Evolutionary conservation across 2,113 vertebrate species (phyloP).

Genomic region (Cardinalis cardinalis): DNA sequence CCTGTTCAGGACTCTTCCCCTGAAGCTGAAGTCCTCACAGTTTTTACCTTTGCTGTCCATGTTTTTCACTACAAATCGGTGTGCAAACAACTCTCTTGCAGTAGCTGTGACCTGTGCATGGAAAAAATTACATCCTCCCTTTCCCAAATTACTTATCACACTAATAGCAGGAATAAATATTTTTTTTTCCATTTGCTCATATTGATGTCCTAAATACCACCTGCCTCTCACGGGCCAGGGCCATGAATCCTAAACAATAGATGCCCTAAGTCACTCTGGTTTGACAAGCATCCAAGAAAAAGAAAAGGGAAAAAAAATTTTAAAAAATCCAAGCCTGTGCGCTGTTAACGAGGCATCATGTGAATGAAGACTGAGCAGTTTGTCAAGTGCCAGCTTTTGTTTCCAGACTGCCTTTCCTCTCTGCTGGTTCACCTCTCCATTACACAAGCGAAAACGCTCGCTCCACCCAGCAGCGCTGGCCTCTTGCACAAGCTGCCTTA

Average conservation of each 20-base stretch:
- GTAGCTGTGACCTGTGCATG: neutral
- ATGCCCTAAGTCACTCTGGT: neutral
- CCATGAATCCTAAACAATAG: neutral
- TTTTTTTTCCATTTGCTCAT: neutral
- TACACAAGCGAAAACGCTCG: neutral
- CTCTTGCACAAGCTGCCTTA: constrained; percentile 46
- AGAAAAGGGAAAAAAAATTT: neutral
- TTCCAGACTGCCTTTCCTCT: constrained; percentile 14
- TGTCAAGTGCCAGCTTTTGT: neutral
- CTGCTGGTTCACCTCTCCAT: neutral
- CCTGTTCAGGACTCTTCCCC: neutral
- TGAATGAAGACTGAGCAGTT: constrained; percentile 35
- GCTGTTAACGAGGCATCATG: neutral
- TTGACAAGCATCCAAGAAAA: neutral
- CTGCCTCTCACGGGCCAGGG: neutral
- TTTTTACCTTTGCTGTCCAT: neutral
- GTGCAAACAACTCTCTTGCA: neutral
- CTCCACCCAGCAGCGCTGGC: constrained; percentile 4
- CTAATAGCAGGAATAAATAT: neutral
- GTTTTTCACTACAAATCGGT: neutral
- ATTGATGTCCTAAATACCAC: neutral
- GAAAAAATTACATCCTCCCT: neutral
- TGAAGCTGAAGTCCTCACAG: neutral
- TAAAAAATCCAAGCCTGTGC: neutral
- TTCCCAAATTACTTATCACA: neutral